Base-by-base conservation (phyloP, 1,140 invertebrate species). In the Tribolium madens region DNA sequence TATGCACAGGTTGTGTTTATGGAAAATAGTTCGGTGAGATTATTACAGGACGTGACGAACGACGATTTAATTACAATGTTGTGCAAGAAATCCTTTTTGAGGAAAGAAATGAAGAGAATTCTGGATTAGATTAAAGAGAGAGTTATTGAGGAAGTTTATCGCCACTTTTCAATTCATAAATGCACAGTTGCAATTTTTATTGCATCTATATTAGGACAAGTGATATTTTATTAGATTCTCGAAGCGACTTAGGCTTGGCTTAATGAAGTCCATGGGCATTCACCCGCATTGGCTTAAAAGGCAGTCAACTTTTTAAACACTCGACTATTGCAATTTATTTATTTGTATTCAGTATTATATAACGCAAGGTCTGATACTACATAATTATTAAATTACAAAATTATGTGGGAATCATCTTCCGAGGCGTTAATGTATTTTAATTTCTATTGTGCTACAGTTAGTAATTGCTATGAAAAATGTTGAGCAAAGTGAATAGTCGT, bases 1-100 rank as follows among this genome's bases (percentile, higher is more conserved):
- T 57, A 57, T 57, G 52, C 52, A 57, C 52, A 57, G 52, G 21
- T 57, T 18, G 36, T 42, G 9, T 42, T 42, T 42, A 42, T 42
- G 36, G 36, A 42, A 42, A 42, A 42, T 42, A 42, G 36, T 42
- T 42, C 36, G 36, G 36, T 42, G 36, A 9, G 36, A 42, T 42
- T 42, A 42, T 42, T 42, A 42, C 36, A 42, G 36, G 36, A 42
- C 36, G 36, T 42, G 36, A 42, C 36, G 36, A 42, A 42, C 36
- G 36, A 14, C 13, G 48, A 50, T 50, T 47, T 50, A 50, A 50
- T 50, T 50, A 17, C 48, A 7, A 50, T 15, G 48, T 50, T 50
- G 48, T 50, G 48, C 15, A 15, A 15, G 15, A 15, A 50, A 4
- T 15, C 12, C 48, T 50, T 17, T 50, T 50, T 15, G 15, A 50